Base-by-base conservation (phyloP, 2,888 invertebrate genomes). In the Diplazon laetatorius region DNA sequence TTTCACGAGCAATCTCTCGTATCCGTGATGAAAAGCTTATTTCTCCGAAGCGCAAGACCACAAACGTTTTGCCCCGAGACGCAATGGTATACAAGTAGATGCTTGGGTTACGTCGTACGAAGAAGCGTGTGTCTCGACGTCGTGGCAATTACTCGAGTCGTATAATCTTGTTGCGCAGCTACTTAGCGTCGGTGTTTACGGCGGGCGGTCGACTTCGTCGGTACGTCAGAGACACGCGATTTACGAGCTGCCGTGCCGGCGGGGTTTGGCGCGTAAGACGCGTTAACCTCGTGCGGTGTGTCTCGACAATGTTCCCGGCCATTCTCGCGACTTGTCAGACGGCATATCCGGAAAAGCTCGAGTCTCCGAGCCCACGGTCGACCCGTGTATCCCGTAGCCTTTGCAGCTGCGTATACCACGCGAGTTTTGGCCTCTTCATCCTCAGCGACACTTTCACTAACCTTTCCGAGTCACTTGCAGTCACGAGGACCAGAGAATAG, bases 101-200 rank as follows among this genome's bases (percentile, higher is more conserved):
- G 6, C 37, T 18, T 18, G 42, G 60, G 55, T 63, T 62, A 35
- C 35, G 55, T 48, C 35, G 37, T 78, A 78, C 80, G 48, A 50
- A 55, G 76, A 72, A 57, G 76, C 80, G 79, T n/a, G n/a, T n/a
- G n/a, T 80, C 76, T 75, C 81, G 76, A 80, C 68, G 79, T 69
- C 66, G 76, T n/a, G 74, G 74, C 80, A 83, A 83, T 83, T 83
- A 84, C 57, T 52, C 65, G 71, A 80, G 78, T 78, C 80, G 82
- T 80, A 82, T 80, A 80, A 82, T 80, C 83, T 78, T 76, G 72
- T 82, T 78, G 82, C 73, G 73, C 62, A 82, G 77, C 84, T 83
- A 84, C 84, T 85, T 83, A 84, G 82, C 78, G 82, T 83, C 84
- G 83, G 76, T 83, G 82, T 84, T 84, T 81, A 80, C 82, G 80